Base-by-base conservation (phyloP, 2,797 vertebrate genomes). In the Acipenser transmontanus region DNA sequence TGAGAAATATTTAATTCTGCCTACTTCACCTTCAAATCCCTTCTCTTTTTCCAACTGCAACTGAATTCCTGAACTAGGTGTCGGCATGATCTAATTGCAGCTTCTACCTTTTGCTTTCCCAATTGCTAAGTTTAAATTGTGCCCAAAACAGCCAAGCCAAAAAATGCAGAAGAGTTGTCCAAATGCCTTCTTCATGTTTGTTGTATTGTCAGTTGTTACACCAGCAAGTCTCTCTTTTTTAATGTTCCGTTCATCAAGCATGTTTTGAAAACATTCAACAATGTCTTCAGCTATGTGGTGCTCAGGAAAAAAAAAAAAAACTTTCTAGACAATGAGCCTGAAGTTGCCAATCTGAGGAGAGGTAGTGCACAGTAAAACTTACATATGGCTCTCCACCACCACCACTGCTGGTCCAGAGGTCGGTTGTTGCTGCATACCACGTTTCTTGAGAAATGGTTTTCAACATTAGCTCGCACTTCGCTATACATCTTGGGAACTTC, bases 291-390 rank as follows among this genome's bases (percentile, higher is more conserved):
- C 47, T 0, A 8, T 62, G 61, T 67, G 70, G 17, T 67, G 56
- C 47, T 72, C 63, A 66, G 59, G 66, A 63, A 68, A 69, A 65
- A 6, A 62, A 62, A 1, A 17, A 17, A 14, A 62, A 20, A 49
- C 62, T 65, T n/a, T 68, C 63, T 6, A 68, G 20, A 50, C 59
- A 68, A 14, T 62, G n/a, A n/a, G 56, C 51, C 9, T 64, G 54
- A 14, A 65, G 66, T 50, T 68, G 57, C 68, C 65, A 72, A 62
- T 72, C 62, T 47, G 57, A 34, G 56, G 64, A 64, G 49, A 69
- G 17, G 12, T 48, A 48, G 47, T 66, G 63, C 8, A 71, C 48
- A 34, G 70, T 62, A 12, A 68, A 71, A 54, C 67, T 59, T 1
- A 68, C 66, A 7, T 13, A 71, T 9, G 63, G 59, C 62, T 71